These are phyloP conservation scores for Bubo blakistoni DNA, from an alignment of 2,113 vertebrate genomes.

Conservation along the genomic window DNA sequence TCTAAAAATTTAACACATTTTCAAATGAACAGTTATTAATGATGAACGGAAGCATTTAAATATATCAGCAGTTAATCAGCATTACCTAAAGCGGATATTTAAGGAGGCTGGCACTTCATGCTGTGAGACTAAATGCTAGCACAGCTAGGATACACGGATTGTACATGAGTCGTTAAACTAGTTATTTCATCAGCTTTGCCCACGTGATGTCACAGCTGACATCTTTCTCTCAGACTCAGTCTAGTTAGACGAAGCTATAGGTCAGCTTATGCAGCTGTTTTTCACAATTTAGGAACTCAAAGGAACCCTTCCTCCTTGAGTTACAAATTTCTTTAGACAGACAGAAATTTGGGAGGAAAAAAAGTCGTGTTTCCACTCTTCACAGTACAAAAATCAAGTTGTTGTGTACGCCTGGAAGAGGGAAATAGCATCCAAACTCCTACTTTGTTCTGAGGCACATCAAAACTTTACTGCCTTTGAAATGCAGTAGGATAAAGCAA, in stretches of 20 bases:
- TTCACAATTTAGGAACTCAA: neutral
- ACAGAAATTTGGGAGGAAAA: neutral
- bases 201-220: neutral
- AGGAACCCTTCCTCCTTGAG: neutral
- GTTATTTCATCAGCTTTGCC: neutral
- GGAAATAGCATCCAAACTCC: neutral
- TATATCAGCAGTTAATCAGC: constrained; percentile 17
- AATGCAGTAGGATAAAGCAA: neutral
- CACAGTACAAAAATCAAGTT: neutral
- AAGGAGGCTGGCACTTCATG: neutral
- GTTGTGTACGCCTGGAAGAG: neutral
- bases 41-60: constrained; percentile 54
- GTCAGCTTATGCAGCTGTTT: neutral
- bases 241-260: neutral
- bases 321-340: neutral
- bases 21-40: constrained; percentile 26
- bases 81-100: neutral
- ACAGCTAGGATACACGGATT: neutral
- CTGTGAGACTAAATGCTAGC: neutral
- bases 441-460: neutral
- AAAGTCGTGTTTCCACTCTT: neutral
- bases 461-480: neutral
- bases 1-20: constrained; percentile 12
- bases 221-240: neutral
- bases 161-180: accelerated